Evolutionary conservation across 92 coral and sea anemone genomes (phyloP).

Genomic region (Actinernus sp.): DNA sequence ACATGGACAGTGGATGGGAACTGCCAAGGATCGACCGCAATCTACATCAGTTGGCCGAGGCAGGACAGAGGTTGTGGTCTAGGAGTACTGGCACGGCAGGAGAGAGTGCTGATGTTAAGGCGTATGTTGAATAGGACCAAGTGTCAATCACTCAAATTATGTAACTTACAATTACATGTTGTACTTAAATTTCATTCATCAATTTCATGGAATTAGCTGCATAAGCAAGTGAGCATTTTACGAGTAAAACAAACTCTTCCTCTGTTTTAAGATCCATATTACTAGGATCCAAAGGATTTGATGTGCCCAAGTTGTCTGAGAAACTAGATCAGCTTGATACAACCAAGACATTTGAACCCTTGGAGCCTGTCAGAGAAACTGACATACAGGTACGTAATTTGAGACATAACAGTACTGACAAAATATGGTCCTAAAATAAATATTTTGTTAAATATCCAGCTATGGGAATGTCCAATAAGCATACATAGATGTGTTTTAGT

Average conservation of each 20-base stretch:
- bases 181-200: no score
- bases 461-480: no score
- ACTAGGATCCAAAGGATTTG: slow-evolving; percentile 97
- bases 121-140: slow-evolving; percentile 95
- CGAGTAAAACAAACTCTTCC: no score
- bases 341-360: slow-evolving; percentile 95
- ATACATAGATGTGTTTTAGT: no score
- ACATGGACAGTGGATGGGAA: slow-evolving; percentile 98
- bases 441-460: no score
- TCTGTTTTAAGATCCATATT: slow-evolving; percentile 95
- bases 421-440: no score
- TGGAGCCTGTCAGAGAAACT: slow-evolving; percentile 97
- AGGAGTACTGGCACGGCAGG: slow-evolving; percentile 86
- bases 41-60: slow-evolving; percentile 96
- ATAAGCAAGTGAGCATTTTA: no score
- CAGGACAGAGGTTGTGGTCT: slow-evolving; percentile 95
- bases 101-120: slow-evolving; percentile 96
- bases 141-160: no score
- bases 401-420: no score
- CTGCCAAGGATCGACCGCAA: slow-evolving; percentile 94
- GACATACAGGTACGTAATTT: slow-evolving; percentile 83
- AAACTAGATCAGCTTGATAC: slow-evolving; percentile 96
- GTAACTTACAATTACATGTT: no score
- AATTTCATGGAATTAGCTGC: no score
- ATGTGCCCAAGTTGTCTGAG: slow-evolving; percentile 93